Percentiles rank a stretch among this genome's conserved stretches.
These are phyloP conservation scores for Diadophis punctatus DNA, from an alignment of 2,113 vertebrate species.

Conservation along the genomic window DNA sequence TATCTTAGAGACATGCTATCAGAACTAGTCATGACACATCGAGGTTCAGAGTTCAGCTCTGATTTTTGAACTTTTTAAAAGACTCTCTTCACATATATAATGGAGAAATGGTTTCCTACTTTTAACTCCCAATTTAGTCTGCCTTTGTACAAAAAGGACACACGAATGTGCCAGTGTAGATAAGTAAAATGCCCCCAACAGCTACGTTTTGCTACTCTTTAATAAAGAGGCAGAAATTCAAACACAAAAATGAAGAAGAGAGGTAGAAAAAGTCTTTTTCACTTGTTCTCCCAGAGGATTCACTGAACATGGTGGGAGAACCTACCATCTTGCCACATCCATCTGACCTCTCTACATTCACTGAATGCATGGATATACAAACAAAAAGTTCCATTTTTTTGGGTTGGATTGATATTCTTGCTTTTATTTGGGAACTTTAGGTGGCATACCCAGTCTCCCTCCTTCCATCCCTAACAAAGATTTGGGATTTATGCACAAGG, in stretches of 20 bases:
- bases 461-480: not conserved
- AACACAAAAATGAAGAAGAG: not conserved
- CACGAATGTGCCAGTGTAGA: not conserved
- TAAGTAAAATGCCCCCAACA: not conserved
- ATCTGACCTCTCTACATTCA: not conserved
- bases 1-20: not conserved
- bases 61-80: not conserved
- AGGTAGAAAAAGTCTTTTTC: not conserved
- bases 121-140: not conserved
- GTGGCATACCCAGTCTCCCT: not conserved
- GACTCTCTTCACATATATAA: not conserved
- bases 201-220: conserved; percentile 13
- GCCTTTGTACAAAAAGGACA: not conserved
- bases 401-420: not conserved
- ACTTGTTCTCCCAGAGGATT: not conserved
- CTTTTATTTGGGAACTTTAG: not conserved
- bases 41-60: not conserved
- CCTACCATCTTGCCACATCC: not conserved
- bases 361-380: not conserved
- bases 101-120: not conserved
- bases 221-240: not conserved
- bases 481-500: not conserved
- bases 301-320: not conserved
- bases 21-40: not conserved
- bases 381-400: not conserved